Evolutionary conservation across 2,797 vertebrate species (phyloP).

Genomic region (Holocentrus rufus): DNA sequence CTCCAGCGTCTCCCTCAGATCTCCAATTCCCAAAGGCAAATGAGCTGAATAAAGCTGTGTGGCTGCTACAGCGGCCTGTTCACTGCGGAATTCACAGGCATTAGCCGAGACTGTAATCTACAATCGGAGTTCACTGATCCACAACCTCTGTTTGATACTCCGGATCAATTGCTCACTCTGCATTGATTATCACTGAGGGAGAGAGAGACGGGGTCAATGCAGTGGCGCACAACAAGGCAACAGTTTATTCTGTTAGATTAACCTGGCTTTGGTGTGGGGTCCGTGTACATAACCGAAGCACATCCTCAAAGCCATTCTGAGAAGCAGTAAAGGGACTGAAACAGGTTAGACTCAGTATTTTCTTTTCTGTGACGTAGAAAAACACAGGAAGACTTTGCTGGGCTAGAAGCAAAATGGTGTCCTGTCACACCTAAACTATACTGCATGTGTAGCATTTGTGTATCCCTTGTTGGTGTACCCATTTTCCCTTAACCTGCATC

Average conservation of each 20-base stretch:
- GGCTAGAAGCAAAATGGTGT: too few relatives aligned
- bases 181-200: constrained; percentile 45
- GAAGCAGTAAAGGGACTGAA: neutral
- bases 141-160: constrained; percentile 16
- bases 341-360: neutral
- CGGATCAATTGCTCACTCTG: constrained; percentile 21
- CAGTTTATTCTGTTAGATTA: constrained; percentile 52
- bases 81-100: neutral
- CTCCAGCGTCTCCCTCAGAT: neutral
- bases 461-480: too few relatives aligned
- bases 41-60: neutral
- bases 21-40: neutral
- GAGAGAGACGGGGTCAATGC: constrained; percentile 27
- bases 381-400: too few relatives aligned
- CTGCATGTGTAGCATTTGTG: too few relatives aligned
- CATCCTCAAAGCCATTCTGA: neutral
- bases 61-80: neutral
- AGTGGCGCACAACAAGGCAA: neutral
- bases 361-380: too few relatives aligned
- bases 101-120: neutral
- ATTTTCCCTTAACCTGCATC: too few relatives aligned
- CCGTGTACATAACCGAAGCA: neutral
- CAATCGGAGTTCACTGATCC: constrained; percentile 17
- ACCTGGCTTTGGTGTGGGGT: constrained; percentile 30
- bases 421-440: too few relatives aligned